phyloP scores from a whole-genome alignment of 2,888 invertebrate species.

The Eupithecia exiguata region DNA sequence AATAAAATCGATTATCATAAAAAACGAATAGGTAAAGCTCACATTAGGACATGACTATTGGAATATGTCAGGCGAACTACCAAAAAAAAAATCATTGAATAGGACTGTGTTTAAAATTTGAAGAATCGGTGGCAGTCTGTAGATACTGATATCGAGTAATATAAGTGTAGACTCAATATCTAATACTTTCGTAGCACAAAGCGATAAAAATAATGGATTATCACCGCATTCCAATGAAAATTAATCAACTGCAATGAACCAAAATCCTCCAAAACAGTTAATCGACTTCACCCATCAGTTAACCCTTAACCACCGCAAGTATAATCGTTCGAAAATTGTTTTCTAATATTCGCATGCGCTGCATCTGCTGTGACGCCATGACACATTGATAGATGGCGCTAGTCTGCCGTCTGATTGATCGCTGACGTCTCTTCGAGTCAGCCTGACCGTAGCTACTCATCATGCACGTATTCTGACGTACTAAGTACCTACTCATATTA shows the following conservation, averaged over 20 bases:
- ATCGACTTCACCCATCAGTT: conserved; percentile 31
- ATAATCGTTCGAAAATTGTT: conserved; percentile 70
- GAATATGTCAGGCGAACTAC: too few species aligned
- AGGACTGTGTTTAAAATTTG: too few species aligned
- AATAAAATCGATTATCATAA: too few species aligned
- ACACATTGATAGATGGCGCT: conserved; percentile 81
- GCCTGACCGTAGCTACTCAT: conserved; percentile 48
- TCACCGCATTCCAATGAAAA: background rate
- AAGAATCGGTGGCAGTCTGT: too few species aligned
- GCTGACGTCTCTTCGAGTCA: conserved; percentile 68
- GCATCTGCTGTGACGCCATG: conserved; percentile 75
- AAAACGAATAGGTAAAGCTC: too few species aligned
- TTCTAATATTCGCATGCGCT: conserved; percentile 75
- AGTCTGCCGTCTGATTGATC: conserved; percentile 77
- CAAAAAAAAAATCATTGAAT: too few species aligned
- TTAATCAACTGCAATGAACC: background rate
- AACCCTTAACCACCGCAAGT: conserved; percentile 42
- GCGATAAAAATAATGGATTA: background rate
- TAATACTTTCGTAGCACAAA: background rate
- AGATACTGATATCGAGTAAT: too few species aligned
- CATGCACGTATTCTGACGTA: conserved; percentile 46
- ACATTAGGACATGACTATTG: too few species aligned
- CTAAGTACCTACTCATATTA: conserved; percentile 34
- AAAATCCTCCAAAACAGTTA: conserved; percentile 4
- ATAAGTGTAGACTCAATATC: too few species aligned